Evolutionary conservation across 1,140 invertebrate species (phyloP).

Genomic region (Lordiphosa clarofinis): DNA sequence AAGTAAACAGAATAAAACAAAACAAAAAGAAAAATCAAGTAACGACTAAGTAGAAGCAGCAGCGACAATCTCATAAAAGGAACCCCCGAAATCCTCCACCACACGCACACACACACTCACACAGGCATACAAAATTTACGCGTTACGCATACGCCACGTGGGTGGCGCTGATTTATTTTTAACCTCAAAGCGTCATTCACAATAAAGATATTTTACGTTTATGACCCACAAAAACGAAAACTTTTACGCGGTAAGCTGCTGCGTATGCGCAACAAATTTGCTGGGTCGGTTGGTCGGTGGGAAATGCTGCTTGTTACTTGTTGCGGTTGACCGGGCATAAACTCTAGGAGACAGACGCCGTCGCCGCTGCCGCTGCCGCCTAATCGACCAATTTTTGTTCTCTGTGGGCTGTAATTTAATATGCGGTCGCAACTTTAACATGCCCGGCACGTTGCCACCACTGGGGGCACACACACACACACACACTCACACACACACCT

Average conservation of each 20-base stretch:
- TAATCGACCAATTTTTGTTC: constrained; percentile 54
- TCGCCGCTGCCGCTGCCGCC: constrained; percentile 8
- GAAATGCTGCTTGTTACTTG: constrained; percentile 28
- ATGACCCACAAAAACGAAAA: constrained; percentile 64
- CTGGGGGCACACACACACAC: constrained; percentile 7
- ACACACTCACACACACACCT: constrained; percentile 36
- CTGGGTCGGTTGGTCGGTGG: constrained; percentile 18
- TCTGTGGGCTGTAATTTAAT: constrained; percentile 66
- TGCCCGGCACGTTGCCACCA: constrained; percentile 51
- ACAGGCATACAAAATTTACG: constrained; percentile 44
- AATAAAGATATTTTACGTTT: constrained; percentile 72
- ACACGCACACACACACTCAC: constrained; percentile 19
- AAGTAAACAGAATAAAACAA: constrained; percentile 47
- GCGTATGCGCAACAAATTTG: constrained; percentile 71
- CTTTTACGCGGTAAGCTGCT: constrained; percentile 29
- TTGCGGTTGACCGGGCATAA: constrained; percentile 52
- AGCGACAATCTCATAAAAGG: constrained; percentile 33
- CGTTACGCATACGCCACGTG: constrained; percentile 61
- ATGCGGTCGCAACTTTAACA: constrained; percentile 59
- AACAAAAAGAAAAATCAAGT: constrained; percentile 33
- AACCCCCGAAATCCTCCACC: constrained; percentile 10
- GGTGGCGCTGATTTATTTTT: constrained; percentile 65
- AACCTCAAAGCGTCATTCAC: constrained; percentile 69
- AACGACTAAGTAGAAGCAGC: constrained; percentile 2
- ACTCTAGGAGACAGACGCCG: constrained; percentile 30